phyloP scores from a whole-genome alignment of 2,113 vertebrate genomes.

The Oryzias woworae region DNA sequence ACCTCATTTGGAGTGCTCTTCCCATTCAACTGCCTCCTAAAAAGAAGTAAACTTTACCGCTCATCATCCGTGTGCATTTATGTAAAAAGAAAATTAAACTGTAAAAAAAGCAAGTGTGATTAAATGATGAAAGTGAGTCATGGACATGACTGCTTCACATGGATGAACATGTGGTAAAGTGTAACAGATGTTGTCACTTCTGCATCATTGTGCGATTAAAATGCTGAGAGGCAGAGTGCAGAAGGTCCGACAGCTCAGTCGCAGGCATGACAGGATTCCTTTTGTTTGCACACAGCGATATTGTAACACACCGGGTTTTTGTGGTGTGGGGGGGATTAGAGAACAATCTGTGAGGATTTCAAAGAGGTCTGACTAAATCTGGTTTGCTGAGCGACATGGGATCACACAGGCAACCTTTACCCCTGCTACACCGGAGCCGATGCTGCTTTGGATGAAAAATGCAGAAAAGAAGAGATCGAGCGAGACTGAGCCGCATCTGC shows the following conservation, averaged over 20 bases:
- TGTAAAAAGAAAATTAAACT: no score
- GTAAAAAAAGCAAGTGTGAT: no score
- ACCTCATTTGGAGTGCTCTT: no score
- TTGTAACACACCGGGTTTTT: conserved; percentile 27
- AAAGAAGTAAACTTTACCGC: no score
- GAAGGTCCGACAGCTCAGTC: conserved; percentile 34
- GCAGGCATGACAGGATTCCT: conserved; percentile 22
- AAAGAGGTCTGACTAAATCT: conserved; percentile 38
- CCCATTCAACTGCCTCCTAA: no score
- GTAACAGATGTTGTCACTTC: neutral
- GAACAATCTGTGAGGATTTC: conserved; percentile 52
- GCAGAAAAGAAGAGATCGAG: conserved; percentile 3
- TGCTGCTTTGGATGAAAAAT: conserved; percentile 42
- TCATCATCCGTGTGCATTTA: no score
- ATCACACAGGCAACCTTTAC: conserved; percentile 49
- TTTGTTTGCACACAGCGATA: conserved; percentile 53
- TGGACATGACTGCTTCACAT: neutral
- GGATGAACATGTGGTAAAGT: neutral
- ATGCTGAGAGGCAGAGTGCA: neutral
- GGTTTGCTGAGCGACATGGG: conserved; percentile 45
- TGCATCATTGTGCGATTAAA: conserved; percentile 2
- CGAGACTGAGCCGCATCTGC: conserved; percentile 13
- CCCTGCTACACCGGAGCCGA: conserved; percentile 34
- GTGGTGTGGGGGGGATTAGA: conserved; percentile 46
- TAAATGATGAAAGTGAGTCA: no score